These are phyloP conservation scores for Nothocercus julius DNA, from an alignment of 2,113 vertebrate genomes.

Conservation along the genomic window DNA sequence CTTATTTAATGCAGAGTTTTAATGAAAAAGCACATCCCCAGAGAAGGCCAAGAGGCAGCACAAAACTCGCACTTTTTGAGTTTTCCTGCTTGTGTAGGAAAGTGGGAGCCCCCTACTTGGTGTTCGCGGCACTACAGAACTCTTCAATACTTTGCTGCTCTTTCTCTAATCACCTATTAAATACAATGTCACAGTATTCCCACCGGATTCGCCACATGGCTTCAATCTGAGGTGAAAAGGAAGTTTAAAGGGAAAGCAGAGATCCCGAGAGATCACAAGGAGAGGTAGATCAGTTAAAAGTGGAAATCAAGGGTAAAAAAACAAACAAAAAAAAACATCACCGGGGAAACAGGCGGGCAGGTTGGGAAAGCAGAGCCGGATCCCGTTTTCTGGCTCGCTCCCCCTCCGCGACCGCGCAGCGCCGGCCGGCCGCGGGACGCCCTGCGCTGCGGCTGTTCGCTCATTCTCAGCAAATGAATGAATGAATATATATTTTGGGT, in stretches of 20 bases:
- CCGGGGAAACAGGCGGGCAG: accelerated
- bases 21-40: neutral
- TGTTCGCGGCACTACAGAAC: neutral
- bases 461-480: neutral
- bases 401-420: accelerated
- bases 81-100: neutral
- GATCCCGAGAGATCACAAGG: accelerated
- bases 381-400: too few relatives aligned
- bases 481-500: too few relatives aligned
- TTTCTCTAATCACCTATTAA: neutral
- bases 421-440: neutral
- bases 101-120: neutral
- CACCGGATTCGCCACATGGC: accelerated
- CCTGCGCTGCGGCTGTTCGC: neutral
- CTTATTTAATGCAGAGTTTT: neutral
- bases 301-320: neutral
- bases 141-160: accelerated
- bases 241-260: neutral
- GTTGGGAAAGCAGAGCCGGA: accelerated
- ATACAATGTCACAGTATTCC: accelerated
- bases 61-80: accelerated
- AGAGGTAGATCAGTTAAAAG: accelerated
- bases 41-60: neutral
- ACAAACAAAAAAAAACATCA: neutral
- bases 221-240: neutral